Evolutionary conservation across 1,140 invertebrate species (phyloP), one percentile per base, ranked within the genome.

Genomic region (Lucilia sericata): DNA sequence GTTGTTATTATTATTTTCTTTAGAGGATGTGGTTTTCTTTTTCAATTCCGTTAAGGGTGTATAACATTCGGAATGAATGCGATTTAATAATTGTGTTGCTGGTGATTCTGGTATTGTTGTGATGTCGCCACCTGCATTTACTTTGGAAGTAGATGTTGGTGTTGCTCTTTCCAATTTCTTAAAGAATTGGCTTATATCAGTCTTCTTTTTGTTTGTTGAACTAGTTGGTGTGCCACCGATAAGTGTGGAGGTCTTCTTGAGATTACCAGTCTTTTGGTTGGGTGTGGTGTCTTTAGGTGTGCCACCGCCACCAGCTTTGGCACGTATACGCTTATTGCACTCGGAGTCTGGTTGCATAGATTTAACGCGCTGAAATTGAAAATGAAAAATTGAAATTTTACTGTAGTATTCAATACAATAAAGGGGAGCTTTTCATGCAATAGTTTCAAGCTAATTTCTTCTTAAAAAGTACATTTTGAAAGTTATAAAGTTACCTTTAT

Each of bases 261-360:
- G 60, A 47, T 47, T 12, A 55, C 49, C 83, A 74, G 78, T 74
- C 83, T 81, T 82, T 70, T 82, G 51, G 17, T 25, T 82, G 19
- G 84, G 81, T 25, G 84, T 82, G 7, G 70, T 25, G 47, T 85
- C 84, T 84, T 81, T 85, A 19, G 83, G 65, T 51, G 84, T 74
- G 14, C 21, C 49, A 19, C 82, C 47, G 25, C 88, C 78, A 21
- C 47, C 47, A 84, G 86, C 60, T 86, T 88, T 13, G 12, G 80
- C 12, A 65, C 85, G 85, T 36, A 85, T 65, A 36, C 87, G 82
- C 60, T 84, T 88, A 74, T 86, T 88, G 13, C 84, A 83, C 51
- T 90, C 89, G 0, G 88, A 87, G 42, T 88, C 89, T 10, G 89
- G 86, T 84, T 88, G 89, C 84, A 90, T 89, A 49, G 85, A 80